Base-by-base conservation (phyloP, 2,113 vertebrate genomes). In the Perognathus longimembris region DNA sequence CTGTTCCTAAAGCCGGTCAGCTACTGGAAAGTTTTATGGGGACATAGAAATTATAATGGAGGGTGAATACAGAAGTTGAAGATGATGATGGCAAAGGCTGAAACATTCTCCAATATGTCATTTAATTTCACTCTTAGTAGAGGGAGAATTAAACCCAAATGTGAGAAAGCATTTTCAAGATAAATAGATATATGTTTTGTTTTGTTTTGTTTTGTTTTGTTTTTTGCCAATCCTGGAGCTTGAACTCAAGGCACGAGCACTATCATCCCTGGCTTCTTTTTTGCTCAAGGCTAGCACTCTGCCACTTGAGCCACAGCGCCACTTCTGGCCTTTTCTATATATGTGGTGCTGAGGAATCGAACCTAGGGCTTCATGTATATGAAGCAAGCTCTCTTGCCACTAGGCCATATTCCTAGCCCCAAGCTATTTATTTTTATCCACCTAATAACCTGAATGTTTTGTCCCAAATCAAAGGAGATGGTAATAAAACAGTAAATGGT, bases 61-160 rank as follows among this genome's bases (percentile, higher is more conserved):
- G 17, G 18, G 8, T 6, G 20, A 18, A 67, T 38, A 85, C 3
- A 61, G 63, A 92, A 86, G 64, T 71, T 77, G 67, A 93, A 50
- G 34, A 54, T 40, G 74, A n/a, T 73, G 86, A 93, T 67, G 86
- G 64, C 42, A 89, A 94, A 95, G 77, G 32, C n/a, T 3, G 91
- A 82, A 95, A 89, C 45, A 78, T 61, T 9, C 88, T 88, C 42
- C 85, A 92, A 74, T 75, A 61, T 59, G 54, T 88, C 66, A 67
- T 87, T 95, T 82, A 89, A 95, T 94, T 40, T 91, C 84, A 95
- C 84, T 92, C 93, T 34, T 70, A 92, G n/a, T 45, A 91, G 84
- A 95, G 84, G 85, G 78, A 94, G 92, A 95, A 95, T 93, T 91
- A 96, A 97, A 95, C 77, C 38, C 79, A 45, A 83, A 94, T 81